phyloP scores from a whole-genome alignment of 2,888 invertebrate genomes.

The Nycteola revayana region DNA sequence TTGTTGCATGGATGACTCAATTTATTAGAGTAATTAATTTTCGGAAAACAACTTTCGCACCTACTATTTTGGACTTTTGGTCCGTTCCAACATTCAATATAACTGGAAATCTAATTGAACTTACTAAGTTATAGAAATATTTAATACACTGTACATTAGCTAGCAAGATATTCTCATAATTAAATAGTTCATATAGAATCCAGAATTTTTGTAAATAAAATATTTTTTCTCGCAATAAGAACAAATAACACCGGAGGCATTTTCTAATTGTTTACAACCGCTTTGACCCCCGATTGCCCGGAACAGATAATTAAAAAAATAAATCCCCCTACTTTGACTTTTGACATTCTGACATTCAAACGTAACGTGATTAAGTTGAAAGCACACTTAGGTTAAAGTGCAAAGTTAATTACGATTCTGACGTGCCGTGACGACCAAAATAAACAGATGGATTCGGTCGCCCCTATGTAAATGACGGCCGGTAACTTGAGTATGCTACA shows the following conservation, averaged over 20 bases:
- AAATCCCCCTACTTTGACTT: slow-evolving; percentile 6
- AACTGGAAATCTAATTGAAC: too few species aligned
- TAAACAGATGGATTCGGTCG: slow-evolving; percentile 36
- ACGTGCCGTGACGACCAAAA: slow-evolving; percentile 35
- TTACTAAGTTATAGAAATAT: too few species aligned
- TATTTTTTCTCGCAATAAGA: too few species aligned
- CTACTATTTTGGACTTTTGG: too few species aligned
- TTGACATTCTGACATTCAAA: slow-evolving; percentile 12
- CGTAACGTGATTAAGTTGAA: slow-evolving; percentile 33
- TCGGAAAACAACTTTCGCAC: neutral
- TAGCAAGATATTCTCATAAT: too few species aligned
- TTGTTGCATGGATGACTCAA: neutral
- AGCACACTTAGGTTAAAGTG: slow-evolving; percentile 46
- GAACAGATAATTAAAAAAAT: neutral
- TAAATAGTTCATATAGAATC: too few species aligned
- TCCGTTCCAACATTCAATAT: too few species aligned
- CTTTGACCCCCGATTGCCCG: too few species aligned
- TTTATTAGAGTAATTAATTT: neutral
- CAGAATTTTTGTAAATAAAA: too few species aligned
- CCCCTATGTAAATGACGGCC: slow-evolving; percentile 45
- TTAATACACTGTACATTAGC: too few species aligned
- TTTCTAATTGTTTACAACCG: too few species aligned
- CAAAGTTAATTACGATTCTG: slow-evolving; percentile 55
- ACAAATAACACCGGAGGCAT: too few species aligned
- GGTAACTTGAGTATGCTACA: slow-evolving; percentile 10